Evolutionary conservation across 2,888 invertebrate species (phyloP).

Genomic region (Mythimna albipuncta): DNA sequence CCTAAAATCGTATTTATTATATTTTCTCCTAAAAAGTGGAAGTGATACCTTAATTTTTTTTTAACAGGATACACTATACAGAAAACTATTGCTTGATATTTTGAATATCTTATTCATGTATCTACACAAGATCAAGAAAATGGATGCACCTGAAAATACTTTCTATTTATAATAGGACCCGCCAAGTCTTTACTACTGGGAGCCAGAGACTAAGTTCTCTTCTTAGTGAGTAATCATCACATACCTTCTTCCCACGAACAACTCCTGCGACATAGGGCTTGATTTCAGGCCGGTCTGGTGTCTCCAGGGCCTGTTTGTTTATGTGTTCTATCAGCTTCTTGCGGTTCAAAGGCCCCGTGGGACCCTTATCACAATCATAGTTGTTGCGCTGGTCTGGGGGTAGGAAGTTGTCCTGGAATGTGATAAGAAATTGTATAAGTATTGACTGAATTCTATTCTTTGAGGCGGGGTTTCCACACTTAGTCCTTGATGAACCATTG

Average conservation of each 20-base stretch:
- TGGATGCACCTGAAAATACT: too few species aligned
- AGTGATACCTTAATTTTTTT: too few species aligned
- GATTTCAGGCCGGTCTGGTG: constrained; percentile 98
- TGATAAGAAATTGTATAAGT: not conserved
- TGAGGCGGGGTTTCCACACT: too few species aligned
- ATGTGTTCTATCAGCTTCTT: constrained; percentile 99
- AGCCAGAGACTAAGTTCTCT: not conserved
- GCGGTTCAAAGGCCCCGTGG: constrained; percentile 98
- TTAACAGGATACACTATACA: not conserved
- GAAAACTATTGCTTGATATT: not conserved
- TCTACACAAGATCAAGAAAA: too few species aligned
- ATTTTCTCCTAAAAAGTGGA: too few species aligned
- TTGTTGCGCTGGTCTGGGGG: constrained; percentile 98
- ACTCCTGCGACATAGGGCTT: constrained; percentile 98
- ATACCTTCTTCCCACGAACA: constrained; percentile 97
- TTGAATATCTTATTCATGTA: not conserved
- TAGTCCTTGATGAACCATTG: too few species aligned
- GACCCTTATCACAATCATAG: constrained; percentile 98
- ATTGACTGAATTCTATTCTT: not conserved
- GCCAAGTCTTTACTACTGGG: too few species aligned
- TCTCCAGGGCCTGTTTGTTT: constrained; percentile 99
- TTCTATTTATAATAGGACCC: too few species aligned
- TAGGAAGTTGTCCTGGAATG: constrained; percentile 97
- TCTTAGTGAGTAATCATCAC: not conserved
- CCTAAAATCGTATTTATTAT: too few species aligned